Evolutionary conservation across 2,797 vertebrate species (phyloP), one percentile per base, ranked within the genome.

Genomic region (Pangasius djambal): DNA sequence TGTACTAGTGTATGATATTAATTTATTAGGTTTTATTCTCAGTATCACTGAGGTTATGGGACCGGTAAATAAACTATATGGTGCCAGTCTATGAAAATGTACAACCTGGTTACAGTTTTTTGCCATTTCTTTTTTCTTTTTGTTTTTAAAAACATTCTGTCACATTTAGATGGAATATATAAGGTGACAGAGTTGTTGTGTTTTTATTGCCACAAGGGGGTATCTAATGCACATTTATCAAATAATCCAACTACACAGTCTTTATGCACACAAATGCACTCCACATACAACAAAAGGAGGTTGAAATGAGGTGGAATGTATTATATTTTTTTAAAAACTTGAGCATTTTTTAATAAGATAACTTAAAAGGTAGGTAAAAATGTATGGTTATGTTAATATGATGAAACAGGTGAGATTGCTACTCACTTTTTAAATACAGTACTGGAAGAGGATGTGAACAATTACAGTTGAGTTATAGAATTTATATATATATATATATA

Each of bases 1-100:
- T 95, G 93, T 93, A 90, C 91, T 95, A 94, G 92, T 96, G 94
- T 95, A 95, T 94, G 92, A 94, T 96, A 96, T 97, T 96, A 97
- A 96, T 96, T 96, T 94, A 92, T 93, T 94, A 92, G 93, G 91
- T 95, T 95, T 95, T 96, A 96, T 95, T 92, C 87, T 94, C 93
- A 94, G 93, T 95, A 93, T 93, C 92, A 92, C 91, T 94, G 92
- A 95, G 92, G 93, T 94, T 93, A 92, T 91, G 92, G 92, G 91
- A 90, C 94, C 94, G 93, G 90, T 92, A 94, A 96, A 96, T 96
- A 97, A 97, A 97, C 93, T 88, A 94, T 89, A 89, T 92, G 93
- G 94, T 96, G 95, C 95, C 95, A 95, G 94, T 93, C 91, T 92
- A 90, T 89, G 52, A 90, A 85, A 63, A 75, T 78, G 89, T 87